Base-by-base conservation (phyloP, 2,113 vertebrate species). In the Myrmecobius fasciatus region DNA sequence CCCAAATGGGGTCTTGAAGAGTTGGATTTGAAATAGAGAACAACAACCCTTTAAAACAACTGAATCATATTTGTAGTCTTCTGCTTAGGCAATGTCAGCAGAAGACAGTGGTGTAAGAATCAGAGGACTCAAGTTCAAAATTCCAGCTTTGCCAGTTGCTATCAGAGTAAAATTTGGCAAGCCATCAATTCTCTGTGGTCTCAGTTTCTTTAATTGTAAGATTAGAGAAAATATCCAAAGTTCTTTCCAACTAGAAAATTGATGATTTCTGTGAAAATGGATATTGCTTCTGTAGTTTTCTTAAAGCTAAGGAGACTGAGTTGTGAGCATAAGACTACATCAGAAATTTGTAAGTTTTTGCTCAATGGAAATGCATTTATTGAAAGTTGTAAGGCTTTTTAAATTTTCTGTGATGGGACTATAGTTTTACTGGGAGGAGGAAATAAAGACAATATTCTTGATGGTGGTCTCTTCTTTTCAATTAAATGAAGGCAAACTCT, bases 301-400 rank as follows among this genome's bases (percentile, higher is more conserved):
- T 51, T 93, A 31, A 28, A 36, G 17, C 54, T 60, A 91, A 49
- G 91, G 93, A 47, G 51, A 49, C 12, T 9, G 94, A 95, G 1
- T 90, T 4, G 47, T 17, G 92, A n/a, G 28, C 48, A 25, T 88
- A 52, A 0, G 25, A 51, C 56, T 54, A 92, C 26, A 91, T 43
- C 4, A 94, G 92, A 67, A 28, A 46, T 93, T 94, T 95, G 92
- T 49, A 0, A 6, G 1, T 49, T 89, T 89, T 2, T n/a, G 36
- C 7, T 24, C 90, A 89, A 95, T 89, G 25, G 90, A 93, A 95
- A 43, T 91, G 6, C 89, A 53, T 93, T 94, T 89, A 67, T 75
- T 60, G 60, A 28, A 48, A 52, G 91, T 10, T 48, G 46, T 53
- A 53, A 67, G 56, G 9, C 9, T 25, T 46, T 96, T 60, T 48